Percentiles rank a stretch among this genome's conserved stretches.
phyloP scores from a whole-genome alignment of 2,113 vertebrate species.

The Bujurquina vittata region DNA sequence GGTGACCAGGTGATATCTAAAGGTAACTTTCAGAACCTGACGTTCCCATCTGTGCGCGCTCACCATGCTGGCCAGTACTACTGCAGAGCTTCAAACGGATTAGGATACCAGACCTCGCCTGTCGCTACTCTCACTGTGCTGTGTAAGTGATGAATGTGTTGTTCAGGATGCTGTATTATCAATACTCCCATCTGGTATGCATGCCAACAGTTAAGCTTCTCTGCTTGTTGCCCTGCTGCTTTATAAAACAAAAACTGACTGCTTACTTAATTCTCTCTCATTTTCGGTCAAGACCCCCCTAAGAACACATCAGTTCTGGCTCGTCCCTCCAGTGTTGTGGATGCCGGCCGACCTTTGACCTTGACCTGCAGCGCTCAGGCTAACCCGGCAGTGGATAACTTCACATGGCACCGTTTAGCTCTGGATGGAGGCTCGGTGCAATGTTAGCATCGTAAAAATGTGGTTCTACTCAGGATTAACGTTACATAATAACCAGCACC shows the following conservation, averaged over 20 bases:
- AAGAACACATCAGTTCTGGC: slow-evolving; percentile 82
- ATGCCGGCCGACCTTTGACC: slow-evolving; percentile 79
- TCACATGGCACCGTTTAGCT: slow-evolving; percentile 81
- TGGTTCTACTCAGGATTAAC: slow-evolving; percentile 45
- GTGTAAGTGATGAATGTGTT: slow-evolving; percentile 70
- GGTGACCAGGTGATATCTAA: slow-evolving; percentile 72
- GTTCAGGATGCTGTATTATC: neutral
- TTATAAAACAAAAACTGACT: neutral
- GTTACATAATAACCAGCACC: slow-evolving; percentile 11
- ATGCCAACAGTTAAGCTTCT: neutral
- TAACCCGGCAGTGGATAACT: slow-evolving; percentile 82
- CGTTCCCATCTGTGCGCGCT: slow-evolving; percentile 68
- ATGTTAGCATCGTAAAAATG: slow-evolving; percentile 67
- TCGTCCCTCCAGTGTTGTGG: slow-evolving; percentile 81
- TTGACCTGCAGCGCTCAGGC: slow-evolving; percentile 83
- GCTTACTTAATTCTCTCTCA: neutral
- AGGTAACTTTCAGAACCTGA: slow-evolving; percentile 74
- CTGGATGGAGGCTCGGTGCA: slow-evolving; percentile 64
- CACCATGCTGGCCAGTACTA: slow-evolving; percentile 79
- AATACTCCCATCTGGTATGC: too few relatives aligned
- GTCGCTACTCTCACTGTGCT: slow-evolving; percentile 69
- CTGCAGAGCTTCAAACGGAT: slow-evolving; percentile 73
- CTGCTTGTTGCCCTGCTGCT: neutral
- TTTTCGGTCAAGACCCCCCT: slow-evolving; percentile 73
- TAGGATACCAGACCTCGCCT: slow-evolving; percentile 75